These are phyloP conservation scores for Neoscelio sp. DNA, from an alignment of 2,888 invertebrate genomes.

Conservation along the genomic window DNA sequence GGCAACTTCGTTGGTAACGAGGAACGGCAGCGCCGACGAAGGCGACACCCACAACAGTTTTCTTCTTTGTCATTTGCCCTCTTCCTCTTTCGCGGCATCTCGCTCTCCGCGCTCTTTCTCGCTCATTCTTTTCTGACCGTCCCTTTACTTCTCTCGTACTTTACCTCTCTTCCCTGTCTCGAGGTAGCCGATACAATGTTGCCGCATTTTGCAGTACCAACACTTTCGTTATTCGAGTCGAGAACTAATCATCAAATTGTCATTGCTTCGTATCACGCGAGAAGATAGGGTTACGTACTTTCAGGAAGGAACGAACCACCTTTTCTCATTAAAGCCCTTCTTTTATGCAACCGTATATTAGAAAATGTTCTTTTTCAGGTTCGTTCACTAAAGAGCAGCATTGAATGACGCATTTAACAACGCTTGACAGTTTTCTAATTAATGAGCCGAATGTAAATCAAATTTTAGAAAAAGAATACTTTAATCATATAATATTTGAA, in stretches of 20 bases:
- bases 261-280: constrained; percentile 10
- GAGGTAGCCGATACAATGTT: constrained; percentile 73
- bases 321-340: too few species aligned
- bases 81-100: constrained; percentile 29
- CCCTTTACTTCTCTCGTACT: constrained; percentile 46
- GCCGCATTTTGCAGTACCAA: constrained; percentile 72
- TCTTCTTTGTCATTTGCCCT: constrained; percentile 54
- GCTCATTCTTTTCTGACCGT: constrained; percentile 29
- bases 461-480: too few species aligned
- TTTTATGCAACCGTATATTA: too few species aligned
- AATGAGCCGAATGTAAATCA: too few species aligned
- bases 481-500: too few species aligned
- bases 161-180: constrained; percentile 39
- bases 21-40: constrained; percentile 74
- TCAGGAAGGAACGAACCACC: too few species aligned
- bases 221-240: constrained; percentile 50
- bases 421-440: too few species aligned
- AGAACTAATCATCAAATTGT: constrained; percentile 18
- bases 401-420: too few species aligned
- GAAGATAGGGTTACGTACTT: too few species aligned
- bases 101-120: constrained; percentile 10
- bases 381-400: too few species aligned
- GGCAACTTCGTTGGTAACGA: constrained; percentile 79
- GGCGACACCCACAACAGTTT: constrained; percentile 76
- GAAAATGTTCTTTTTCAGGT: too few species aligned